phyloP scores from a whole-genome alignment of 2,888 invertebrate genomes.

The Cryptophagus acutangulus region DNA sequence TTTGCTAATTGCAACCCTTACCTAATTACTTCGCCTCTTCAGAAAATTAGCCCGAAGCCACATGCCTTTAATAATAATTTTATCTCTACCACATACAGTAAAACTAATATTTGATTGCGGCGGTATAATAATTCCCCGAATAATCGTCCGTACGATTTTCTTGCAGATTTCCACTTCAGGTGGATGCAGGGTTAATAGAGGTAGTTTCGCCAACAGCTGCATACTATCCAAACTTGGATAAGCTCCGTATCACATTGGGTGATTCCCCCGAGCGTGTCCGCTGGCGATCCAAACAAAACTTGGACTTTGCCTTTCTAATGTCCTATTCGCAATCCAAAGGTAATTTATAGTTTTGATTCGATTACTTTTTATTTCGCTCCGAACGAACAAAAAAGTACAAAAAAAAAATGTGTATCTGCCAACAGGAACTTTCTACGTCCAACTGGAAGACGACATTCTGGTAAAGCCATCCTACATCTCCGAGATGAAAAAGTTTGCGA shows the following conservation, averaged over 20 bases:
- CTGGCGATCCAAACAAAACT: constrained; percentile 93
- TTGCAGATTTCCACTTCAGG: constrained; percentile 71
- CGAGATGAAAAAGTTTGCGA: constrained; percentile 78
- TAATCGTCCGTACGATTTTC: too few species aligned
- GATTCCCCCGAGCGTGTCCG: constrained; percentile 79
- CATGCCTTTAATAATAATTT: too few species aligned
- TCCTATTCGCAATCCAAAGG: constrained; percentile 85
- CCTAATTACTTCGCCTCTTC: too few species aligned
- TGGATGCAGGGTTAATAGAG: constrained; percentile 79
- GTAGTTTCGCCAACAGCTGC: constrained; percentile 78
- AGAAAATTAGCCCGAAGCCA: too few species aligned
- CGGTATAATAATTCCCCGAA: too few species aligned
- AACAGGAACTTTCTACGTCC: constrained; percentile 79
- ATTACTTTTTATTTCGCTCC: too few species aligned
- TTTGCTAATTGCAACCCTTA: too few species aligned
- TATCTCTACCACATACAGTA: too few species aligned
- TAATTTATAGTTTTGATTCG: constrained; percentile 1
- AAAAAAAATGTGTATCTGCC: too few species aligned
- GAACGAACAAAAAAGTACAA: too few species aligned
- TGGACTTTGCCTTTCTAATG: constrained; percentile 93
- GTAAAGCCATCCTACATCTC: constrained; percentile 79
- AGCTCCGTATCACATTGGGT: constrained; percentile 72
- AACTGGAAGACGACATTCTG: constrained; percentile 91
- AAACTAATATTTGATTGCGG: too few species aligned
- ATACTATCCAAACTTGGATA: constrained; percentile 84